A percentile compares a stretch with the other conserved stretches of the same genome.
Conservation (phyloP, 2,888 invertebrate genomes). For the Drosophila bunnanda region DNA sequence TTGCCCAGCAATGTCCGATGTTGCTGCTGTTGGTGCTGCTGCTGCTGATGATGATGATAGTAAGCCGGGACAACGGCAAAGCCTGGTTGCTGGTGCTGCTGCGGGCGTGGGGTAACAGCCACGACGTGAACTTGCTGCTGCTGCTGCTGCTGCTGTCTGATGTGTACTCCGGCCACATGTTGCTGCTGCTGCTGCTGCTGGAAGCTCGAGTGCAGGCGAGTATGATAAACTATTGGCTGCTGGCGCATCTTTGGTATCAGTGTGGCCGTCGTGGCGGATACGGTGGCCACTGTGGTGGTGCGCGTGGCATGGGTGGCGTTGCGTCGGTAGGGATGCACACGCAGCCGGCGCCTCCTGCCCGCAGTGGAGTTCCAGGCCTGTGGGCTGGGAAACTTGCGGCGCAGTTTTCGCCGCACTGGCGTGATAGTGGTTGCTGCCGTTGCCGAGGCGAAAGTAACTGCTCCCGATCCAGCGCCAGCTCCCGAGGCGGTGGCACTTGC, state of each 20-base stretch:
- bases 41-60: conserved; percentile 60
- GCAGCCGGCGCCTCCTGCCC: conserved; percentile 70
- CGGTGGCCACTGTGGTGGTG: conserved; percentile 60
- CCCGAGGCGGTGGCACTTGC: conserved; percentile 51
- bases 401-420: conserved; percentile 71
- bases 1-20: conserved; percentile 50
- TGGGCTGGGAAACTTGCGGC: conserved; percentile 67
- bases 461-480: conserved; percentile 28
- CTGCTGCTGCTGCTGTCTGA: conserved; percentile 58
- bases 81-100: conserved; percentile 46
- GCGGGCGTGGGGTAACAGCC: conserved; percentile 54
- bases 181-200: conserved; percentile 65
- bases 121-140: conserved; percentile 60
- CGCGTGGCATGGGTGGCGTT: conserved; percentile 77
- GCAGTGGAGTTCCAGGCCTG: conserved; percentile 47
- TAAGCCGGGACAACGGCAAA: conserved; percentile 56
- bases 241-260: conserved; percentile 63
- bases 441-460: conserved; percentile 45
- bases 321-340: conserved; percentile 61
- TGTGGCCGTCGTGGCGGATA: conserved; percentile 54
- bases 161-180: conserved; percentile 44
- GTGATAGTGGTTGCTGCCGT: conserved; percentile 46
- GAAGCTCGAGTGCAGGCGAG: conserved; percentile 60
- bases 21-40: conserved; percentile 41
- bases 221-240: conserved; percentile 63